Base-by-base conservation (phyloP, 2,113 vertebrate species). In the Nothoprocta pentlandii region DNA sequence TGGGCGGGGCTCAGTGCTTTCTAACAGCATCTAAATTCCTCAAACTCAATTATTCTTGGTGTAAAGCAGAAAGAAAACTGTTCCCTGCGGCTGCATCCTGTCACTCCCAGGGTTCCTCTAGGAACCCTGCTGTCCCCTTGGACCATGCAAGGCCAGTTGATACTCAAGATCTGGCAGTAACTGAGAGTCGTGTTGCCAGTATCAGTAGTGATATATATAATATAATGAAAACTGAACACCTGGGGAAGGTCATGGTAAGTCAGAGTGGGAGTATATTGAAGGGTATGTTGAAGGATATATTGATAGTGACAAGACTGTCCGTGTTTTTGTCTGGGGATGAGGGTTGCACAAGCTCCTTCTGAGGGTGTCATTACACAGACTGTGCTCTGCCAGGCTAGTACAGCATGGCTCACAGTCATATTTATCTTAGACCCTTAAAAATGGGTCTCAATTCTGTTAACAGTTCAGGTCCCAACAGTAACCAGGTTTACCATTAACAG, bases 1-100 rank as follows among this genome's bases (percentile, higher is more conserved):
- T 82, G 36, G 49, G 62, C 78, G 89, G 58, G 30, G 76, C 53
- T 88, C 53, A 79, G 75, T 46, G 34, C 68, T 92, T 86, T 71
- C 28, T 46, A 75, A 44, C 22, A 85, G 58, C 7, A 87, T 64
- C 41, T 69, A 34, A 89, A 69, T 86, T 69, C 41, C n/a, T n/a
- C 54, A 44, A 89, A 11, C 46, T 28, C 28, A 80, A 51, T 79
- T 79, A 44, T 44, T 69, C 15, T 80, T 61, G 17, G 16, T 19
- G 4, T 44, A 67, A 79, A 91, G 7, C 39, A 69, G 53, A 87
- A 82, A 28, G 16, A 73, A 91, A 82, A 59, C 41, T 85, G 2
- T 53, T 91, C 30, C 54, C 67, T 73, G 46, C 28, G 84, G 54
- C 13, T 62, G 5, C 44, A 58, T 79, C n/a, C 23, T 86, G 67